phyloP scores from a whole-genome alignment of 1,140 invertebrate species.

The Scaptomyza graminum region DNA sequence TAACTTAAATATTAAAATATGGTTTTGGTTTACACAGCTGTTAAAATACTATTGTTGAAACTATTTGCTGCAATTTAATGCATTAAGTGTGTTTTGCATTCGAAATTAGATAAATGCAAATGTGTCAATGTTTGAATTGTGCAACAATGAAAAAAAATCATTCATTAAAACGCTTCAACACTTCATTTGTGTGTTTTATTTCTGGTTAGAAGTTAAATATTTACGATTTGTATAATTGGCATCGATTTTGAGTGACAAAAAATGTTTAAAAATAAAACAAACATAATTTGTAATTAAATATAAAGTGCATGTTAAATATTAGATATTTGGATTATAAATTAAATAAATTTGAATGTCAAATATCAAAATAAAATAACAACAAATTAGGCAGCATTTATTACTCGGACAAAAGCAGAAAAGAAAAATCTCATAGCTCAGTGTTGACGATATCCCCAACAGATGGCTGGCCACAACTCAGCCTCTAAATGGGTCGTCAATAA shows the following conservation, averaged over 20 bases:
- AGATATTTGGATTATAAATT: too few species aligned
- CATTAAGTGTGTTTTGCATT: constrained; percentile 33
- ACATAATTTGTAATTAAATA: not conserved
- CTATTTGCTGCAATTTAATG: constrained; percentile 18
- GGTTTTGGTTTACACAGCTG: constrained; percentile 10
- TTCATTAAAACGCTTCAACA: constrained; percentile 47
- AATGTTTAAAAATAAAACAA: too few species aligned
- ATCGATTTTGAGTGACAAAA: constrained; percentile 10
- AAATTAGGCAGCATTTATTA: not conserved
- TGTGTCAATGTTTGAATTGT: constrained; percentile 26
- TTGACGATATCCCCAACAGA: constrained; percentile 20
- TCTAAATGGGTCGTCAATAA: constrained; percentile 47
- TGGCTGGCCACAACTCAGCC: constrained; percentile 38
- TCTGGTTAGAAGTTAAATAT: constrained; percentile 23
- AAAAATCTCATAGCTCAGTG: not conserved
- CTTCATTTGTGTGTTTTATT: constrained; percentile 18
- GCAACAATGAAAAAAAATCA: constrained; percentile 39
- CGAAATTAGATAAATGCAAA: constrained; percentile 31
- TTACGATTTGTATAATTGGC: not conserved
- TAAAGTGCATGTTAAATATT: too few species aligned
- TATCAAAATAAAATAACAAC: too few species aligned
- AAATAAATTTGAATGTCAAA: too few species aligned
- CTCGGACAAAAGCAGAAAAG: not conserved
- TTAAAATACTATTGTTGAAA: constrained; percentile 12
- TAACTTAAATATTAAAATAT: constrained; percentile 20